Evolutionary conservation across 2,888 invertebrate species (phyloP).

Genomic region (Halocaridina rubra): DNA sequence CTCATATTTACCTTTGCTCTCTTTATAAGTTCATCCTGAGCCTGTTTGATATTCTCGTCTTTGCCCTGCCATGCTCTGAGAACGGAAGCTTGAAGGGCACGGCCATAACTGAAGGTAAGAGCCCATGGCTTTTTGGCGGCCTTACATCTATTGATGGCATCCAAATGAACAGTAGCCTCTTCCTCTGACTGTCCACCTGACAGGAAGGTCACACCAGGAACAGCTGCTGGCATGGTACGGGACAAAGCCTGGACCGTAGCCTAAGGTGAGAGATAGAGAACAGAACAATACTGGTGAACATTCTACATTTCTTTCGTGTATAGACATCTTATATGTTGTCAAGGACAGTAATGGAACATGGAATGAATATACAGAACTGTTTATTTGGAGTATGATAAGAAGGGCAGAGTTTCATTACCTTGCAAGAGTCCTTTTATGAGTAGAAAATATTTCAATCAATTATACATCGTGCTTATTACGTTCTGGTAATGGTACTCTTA

Average conservation of each 20-base stretch:
- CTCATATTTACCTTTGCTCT: conserved; percentile 82
- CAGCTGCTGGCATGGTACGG: conserved; percentile 94
- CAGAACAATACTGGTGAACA: too few relatives aligned
- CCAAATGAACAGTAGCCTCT: conserved; percentile 94
- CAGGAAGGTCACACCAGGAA: conserved; percentile 95
- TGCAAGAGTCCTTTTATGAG: too few relatives aligned
- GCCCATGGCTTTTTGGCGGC: conserved; percentile 92
- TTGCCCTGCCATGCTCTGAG: conserved; percentile 95
- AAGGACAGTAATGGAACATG: too few relatives aligned
- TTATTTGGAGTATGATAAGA: too few relatives aligned
- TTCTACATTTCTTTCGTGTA: too few relatives aligned
- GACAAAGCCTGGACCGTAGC: conserved; percentile 94
- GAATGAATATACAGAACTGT: too few relatives aligned
- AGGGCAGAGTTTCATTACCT: too few relatives aligned
- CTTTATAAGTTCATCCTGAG: conserved; percentile 88
- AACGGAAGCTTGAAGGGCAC: conserved; percentile 96
- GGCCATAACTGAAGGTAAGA: conserved; percentile 97
- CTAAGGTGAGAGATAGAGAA: conserved; percentile 66
- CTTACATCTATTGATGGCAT: conserved; percentile 90
- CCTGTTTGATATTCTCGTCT: conserved; percentile 84
- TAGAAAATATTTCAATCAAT: too few relatives aligned
- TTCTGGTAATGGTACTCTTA: too few relatives aligned
- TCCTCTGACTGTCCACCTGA: conserved; percentile 99
- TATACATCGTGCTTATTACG: too few relatives aligned
- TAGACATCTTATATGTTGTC: too few relatives aligned